A percentile compares a stretch with the other conserved stretches of the same genome.
Conservation (phyloP, 2,797 vertebrate genomes). For the Acipenser transmontanus region DNA sequence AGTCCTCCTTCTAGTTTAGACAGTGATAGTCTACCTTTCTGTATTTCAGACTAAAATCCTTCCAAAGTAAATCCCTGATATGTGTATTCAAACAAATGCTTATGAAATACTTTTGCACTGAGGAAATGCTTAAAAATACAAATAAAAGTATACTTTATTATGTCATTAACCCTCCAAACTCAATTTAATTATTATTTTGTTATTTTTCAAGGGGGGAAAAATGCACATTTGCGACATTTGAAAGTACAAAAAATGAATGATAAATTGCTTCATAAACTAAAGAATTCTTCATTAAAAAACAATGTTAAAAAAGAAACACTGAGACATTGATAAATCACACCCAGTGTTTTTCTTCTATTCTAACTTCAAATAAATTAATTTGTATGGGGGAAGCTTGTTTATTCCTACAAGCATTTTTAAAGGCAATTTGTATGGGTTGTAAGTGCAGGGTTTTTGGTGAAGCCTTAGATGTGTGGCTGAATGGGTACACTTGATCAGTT, state of each 20-base stretch:
- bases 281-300: background rate
- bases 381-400: conserved; percentile 1
- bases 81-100: too few relatives aligned
- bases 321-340: conserved; percentile 8
- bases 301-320: background rate
- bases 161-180: background rate
- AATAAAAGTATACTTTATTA: conserved; percentile 55
- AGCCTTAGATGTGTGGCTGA: background rate
- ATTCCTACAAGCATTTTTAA: conserved; percentile 1
- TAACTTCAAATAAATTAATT: background rate
- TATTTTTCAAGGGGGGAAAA: background rate
- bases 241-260: background rate
- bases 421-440: background rate
- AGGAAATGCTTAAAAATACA: conserved; percentile 32
- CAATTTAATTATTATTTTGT: background rate
- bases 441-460: background rate
- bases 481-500: background rate
- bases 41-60: too few relatives aligned
- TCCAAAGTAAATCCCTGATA: too few relatives aligned
- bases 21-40: too few relatives aligned
- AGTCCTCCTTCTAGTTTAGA: too few relatives aligned
- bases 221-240: background rate
- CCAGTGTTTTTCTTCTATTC: background rate
- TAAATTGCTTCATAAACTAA: background rate
- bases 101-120: too few relatives aligned